Percentiles rank a stretch among this genome's conserved stretches.
Conservation (phyloP, 2,888 invertebrate species). For the Cantharis lateralis region DNA sequence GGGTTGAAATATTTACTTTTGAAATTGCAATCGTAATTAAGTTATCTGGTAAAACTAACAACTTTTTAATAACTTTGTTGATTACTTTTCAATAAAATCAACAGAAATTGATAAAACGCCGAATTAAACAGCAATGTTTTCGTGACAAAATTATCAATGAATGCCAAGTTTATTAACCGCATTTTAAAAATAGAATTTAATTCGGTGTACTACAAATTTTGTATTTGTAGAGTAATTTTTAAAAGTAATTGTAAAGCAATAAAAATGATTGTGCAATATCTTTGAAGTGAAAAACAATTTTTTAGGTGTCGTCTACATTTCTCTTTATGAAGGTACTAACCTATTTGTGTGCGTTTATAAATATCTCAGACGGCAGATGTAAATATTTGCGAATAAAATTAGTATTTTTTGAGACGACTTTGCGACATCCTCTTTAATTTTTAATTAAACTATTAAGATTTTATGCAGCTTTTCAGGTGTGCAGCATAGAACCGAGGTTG, state of each 20-base stretch:
- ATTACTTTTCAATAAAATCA: neutral
- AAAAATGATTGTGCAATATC: neutral
- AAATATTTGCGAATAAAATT: conserved; percentile 37
- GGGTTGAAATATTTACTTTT: neutral
- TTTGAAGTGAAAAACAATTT: neutral
- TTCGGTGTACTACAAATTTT: neutral
- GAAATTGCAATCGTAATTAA: neutral
- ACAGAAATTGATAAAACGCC: neutral
- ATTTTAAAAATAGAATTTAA: neutral
- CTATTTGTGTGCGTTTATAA: conserved; percentile 45
- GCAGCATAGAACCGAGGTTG: neutral
- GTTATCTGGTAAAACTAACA: neutral
- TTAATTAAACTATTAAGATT: neutral
- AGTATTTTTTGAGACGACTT: conserved; percentile 6
- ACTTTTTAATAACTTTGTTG: neutral
- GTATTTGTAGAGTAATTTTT: neutral
- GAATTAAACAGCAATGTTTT: neutral
- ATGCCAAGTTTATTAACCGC: neutral
- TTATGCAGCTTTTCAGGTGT: neutral
- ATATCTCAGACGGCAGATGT: conserved; percentile 47
- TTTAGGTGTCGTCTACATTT: neutral
- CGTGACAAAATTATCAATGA: neutral
- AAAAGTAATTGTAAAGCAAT: neutral
- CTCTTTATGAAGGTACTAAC: conserved; percentile 25
- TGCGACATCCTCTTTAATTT: conserved; percentile 7